A percentile compares a stretch with the other conserved stretches of the same genome.
Evolutionary conservation across 1,140 invertebrate species (phyloP).

Genomic region (Tetramorium parvispinum): DNA sequence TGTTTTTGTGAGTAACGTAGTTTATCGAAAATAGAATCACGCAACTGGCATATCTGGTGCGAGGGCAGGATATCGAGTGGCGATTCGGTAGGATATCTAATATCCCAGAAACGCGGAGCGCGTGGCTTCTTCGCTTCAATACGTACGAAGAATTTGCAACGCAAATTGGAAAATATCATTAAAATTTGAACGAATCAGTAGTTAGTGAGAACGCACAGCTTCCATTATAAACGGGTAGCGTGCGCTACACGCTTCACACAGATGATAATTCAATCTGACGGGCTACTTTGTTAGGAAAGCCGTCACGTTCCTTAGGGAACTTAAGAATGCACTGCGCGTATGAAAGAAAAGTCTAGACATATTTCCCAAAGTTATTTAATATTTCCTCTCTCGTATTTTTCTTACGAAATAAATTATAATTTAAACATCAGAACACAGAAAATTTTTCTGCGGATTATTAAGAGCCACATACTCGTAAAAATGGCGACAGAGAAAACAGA

Average conservation of each 20-base stretch:
- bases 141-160: conserved; percentile 11
- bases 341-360: conserved; percentile 13
- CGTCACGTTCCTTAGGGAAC: conserved; percentile 40
- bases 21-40: conserved; percentile 59
- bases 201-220: background rate
- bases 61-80: conserved; percentile 60
- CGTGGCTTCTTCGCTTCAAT: conserved; percentile 9
- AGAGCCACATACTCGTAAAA: background rate
- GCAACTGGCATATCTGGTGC: background rate
- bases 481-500: background rate
- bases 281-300: conserved; percentile 14
- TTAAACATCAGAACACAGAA: background rate
- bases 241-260: conserved; percentile 1
- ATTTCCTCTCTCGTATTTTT: background rate
- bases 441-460: background rate
- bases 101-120: conserved; percentile 61
- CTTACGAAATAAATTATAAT: background rate
- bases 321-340: conserved; percentile 8
- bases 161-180: background rate
- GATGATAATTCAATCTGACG: conserved; percentile 39
- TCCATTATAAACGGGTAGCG: background rate
- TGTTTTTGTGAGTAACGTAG: background rate
- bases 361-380: conserved; percentile 26
- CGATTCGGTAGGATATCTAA: conserved; percentile 68
- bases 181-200: conserved; percentile 5